Base-by-base conservation (phyloP, 1,140 invertebrate species). In the Macrobrachium rosenbergii region DNA sequence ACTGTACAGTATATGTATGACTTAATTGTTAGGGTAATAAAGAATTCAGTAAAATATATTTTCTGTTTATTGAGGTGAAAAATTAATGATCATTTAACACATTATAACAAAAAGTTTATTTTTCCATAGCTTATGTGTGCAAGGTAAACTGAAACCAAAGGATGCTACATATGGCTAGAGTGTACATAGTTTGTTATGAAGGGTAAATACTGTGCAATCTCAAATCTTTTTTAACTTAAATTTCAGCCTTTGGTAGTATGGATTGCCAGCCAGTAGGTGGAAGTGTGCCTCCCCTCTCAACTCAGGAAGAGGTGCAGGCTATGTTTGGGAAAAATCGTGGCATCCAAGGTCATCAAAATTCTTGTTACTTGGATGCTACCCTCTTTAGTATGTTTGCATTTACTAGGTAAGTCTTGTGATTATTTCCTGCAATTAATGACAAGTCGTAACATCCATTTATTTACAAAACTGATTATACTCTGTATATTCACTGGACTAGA, bases 331-430 rank as follows among this genome's bases (percentile, higher is more conserved):
- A 80, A 76, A 91, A 92, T 84, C 91, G 91, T 80, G 98, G 98
- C 5, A 99, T 99, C 90, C 98, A 99, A 93, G 98, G 98, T 8
- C 97, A 99, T 92, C 97, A 98, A 91, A 99, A 99, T 93, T 99
- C 98, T 0, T 99, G 98, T 92, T 99, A 99, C 92, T 93, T 99
- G 85, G 98, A 99, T 92, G 97, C 98, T 2, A 99, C 86, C 0
- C 88, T 90, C 28, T 90, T 90, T 72, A 88, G 85, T 62, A 90
- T 90, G 90, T 90, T 90, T 77, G 90, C 90, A 5, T 90, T 90
- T 69, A 89, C 90, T 14, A 88, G 87, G 90, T 89, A 82, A 87
- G 58, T 45, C n/a, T 19, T 23, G n/a, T 45, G 16, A 6, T 60
- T 16, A 10, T 17, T 7, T 23, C 28, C 19, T 64, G 23, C n/a